Conservation (phyloP, 2,113 vertebrate genomes). For the Cisticola juncidis region DNA sequence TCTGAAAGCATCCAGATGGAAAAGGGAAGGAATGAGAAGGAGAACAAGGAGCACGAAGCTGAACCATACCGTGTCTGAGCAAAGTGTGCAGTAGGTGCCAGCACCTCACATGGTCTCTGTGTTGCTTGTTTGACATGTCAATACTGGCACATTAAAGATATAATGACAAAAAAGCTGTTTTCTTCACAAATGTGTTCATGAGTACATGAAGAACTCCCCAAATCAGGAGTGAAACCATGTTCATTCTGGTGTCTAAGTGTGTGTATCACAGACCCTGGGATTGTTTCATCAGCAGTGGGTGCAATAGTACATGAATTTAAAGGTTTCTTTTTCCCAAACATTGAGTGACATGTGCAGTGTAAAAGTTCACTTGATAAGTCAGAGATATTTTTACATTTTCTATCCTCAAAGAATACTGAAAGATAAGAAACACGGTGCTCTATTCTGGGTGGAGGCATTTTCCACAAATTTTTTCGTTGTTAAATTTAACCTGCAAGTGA, state of each 20-base stretch:
- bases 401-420: neutral
- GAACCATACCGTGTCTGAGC: neutral
- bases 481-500: slow-evolving; percentile 9
- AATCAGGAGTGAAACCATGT: neutral
- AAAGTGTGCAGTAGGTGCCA: neutral
- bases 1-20: slow-evolving; percentile 46
- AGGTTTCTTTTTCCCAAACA: neutral
- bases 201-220: neutral
- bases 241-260: neutral
- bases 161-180: neutral
- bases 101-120: neutral
- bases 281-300: neutral
- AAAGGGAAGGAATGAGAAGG: neutral
- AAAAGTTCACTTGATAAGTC: neutral
- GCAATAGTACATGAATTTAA: neutral
- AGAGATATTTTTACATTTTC: neutral
- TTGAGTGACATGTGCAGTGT: neutral
- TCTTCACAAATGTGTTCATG: neutral
- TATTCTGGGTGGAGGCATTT: neutral
- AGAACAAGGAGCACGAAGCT: neutral
- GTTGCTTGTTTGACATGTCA: neutral
- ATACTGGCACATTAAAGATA: neutral
- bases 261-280: neutral
- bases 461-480: neutral
- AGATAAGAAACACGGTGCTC: neutral